Conservation (phyloP, 2,888 invertebrate species). For the Drosophila merina region DNA sequence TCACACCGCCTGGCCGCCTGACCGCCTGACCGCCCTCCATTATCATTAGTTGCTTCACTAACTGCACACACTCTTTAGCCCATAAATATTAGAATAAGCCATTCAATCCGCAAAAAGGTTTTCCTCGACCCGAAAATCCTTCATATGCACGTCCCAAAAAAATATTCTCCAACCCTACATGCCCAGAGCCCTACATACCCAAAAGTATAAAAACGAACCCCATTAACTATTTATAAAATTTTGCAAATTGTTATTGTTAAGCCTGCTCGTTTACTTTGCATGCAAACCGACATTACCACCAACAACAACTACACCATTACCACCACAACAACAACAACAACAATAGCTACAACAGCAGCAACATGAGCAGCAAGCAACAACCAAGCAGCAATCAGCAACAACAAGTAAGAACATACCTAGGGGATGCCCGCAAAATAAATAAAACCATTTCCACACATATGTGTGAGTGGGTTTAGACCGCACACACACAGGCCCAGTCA, state of each 20-base stretch:
- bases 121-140: conserved; percentile 8
- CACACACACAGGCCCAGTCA: conserved; percentile 2
- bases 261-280: conserved; percentile 75
- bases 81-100: conserved; percentile 44
- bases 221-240: conserved; percentile 77
- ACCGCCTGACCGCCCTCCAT: not conserved
- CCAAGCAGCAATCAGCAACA: conserved; percentile 43
- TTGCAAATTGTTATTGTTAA: conserved; percentile 78
- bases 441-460: not conserved
- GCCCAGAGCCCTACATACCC: not conserved
- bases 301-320: conserved; percentile 35
- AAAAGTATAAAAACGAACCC: conserved; percentile 37
- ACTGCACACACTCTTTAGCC: conserved; percentile 37
- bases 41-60: conserved; percentile 29
- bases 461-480: conserved; percentile 1
- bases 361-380: conserved; percentile 41
- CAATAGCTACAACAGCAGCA: conserved; percentile 40
- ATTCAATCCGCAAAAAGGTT: conserved; percentile 44
- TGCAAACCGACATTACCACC: conserved; percentile 52
- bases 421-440: conserved; percentile 21
- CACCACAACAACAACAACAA: conserved; percentile 29
- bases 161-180: not conserved
- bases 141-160: conserved; percentile 23
- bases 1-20: not conserved
- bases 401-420: conserved; percentile 46